Conservation (phyloP, 2,797 vertebrate species). For the Heterohyrax brucei region DNA sequence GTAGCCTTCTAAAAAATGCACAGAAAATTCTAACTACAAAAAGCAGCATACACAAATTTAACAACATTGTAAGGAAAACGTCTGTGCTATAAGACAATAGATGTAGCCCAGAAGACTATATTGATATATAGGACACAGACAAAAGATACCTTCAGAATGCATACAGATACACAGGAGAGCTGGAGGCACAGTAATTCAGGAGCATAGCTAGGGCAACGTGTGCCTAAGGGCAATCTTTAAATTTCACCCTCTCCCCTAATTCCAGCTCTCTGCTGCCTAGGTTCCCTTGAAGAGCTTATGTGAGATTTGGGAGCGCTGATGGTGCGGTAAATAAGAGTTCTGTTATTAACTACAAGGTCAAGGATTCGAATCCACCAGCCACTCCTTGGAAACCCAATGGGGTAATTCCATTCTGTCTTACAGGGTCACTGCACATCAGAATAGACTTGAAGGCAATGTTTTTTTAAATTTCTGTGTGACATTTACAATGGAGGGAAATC, state of each 20-base stretch:
- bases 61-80: background rate
- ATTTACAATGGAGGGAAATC: constrained; percentile 44
- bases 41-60: background rate
- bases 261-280: too few relatives aligned
- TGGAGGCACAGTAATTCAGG: too few relatives aligned
- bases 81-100: background rate
- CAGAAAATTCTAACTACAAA: background rate
- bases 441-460: too few relatives aligned
- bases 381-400: too few relatives aligned
- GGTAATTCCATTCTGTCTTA: too few relatives aligned
- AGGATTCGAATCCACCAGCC: too few relatives aligned
- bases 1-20: background rate
- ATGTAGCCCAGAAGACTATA: background rate
- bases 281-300: background rate
- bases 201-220: too few relatives aligned
- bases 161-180: background rate
- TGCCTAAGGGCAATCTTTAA: too few relatives aligned
- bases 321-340: too few relatives aligned
- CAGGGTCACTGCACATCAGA: too few relatives aligned
- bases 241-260: too few relatives aligned
- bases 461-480: background rate
- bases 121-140: background rate
- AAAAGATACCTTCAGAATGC: background rate
- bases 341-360: too few relatives aligned
- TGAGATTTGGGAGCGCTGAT: background rate